phyloP scores from a whole-genome alignment of 2,113 vertebrate genomes.

The Aepyceros melampus region DNA sequence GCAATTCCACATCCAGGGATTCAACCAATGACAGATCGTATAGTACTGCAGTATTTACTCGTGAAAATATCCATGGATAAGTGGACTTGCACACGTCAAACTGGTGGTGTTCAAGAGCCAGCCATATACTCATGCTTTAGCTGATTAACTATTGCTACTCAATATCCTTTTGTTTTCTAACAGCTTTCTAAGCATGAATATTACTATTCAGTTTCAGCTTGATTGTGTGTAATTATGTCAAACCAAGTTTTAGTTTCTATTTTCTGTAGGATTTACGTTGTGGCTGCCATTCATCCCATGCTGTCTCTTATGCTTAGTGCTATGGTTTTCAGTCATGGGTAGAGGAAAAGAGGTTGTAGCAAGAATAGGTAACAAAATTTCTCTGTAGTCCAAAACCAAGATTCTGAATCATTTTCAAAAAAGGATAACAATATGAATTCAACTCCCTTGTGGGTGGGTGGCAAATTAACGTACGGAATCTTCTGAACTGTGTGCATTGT shows the following conservation, averaged over 20 bases:
- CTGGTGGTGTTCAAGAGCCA: not conserved
- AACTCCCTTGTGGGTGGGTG: not conserved
- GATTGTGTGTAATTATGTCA: slow-evolving; percentile 3
- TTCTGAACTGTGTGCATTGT: not conserved
- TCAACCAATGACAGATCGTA: not conserved
- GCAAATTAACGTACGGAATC: not conserved
- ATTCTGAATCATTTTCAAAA: slow-evolving; percentile 2
- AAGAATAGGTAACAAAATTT: not conserved
- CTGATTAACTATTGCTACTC: not conserved
- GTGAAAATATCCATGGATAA: not conserved
- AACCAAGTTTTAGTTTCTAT: not conserved
- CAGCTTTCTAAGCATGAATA: not conserved
- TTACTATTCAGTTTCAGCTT: not conserved
- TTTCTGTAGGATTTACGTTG: not conserved
- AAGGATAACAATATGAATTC: not conserved
- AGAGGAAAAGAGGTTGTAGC: not conserved
- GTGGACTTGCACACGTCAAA: not conserved
- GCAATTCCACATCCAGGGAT: not conserved
- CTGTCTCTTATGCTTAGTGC: not conserved
- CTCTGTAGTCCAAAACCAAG: not conserved
- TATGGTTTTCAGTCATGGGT: not conserved
- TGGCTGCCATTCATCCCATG: not conserved
- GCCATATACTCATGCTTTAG: not conserved
- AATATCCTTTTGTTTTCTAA: slow-evolving; percentile 24
- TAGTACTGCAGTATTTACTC: not conserved